Percentiles rank a stretch among this genome's conserved stretches.
These are phyloP conservation scores for Centropus bengalensis DNA, from an alignment of 2,113 vertebrate genomes.

Conservation along the genomic window DNA sequence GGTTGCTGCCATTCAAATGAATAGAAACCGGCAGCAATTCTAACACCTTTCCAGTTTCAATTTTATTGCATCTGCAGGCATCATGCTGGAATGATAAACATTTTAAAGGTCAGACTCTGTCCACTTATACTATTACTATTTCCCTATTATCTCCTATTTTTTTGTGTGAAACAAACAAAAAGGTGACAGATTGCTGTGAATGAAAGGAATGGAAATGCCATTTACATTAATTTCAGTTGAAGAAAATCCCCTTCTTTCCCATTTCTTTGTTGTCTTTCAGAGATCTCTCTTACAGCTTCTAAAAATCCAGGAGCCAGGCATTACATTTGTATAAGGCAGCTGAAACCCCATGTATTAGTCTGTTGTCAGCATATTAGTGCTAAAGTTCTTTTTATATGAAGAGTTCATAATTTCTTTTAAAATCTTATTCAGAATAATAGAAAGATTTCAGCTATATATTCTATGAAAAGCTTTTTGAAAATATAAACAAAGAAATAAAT, in stretches of 20 bases:
- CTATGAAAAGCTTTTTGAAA: constrained; percentile 9
- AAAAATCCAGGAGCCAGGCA: constrained; percentile 45
- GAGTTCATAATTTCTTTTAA: constrained; percentile 21
- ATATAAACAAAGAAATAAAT: not conserved
- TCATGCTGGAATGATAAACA: constrained; percentile 77
- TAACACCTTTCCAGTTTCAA: constrained; percentile 77
- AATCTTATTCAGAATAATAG: constrained; percentile 50
- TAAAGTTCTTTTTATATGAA: constrained; percentile 40
- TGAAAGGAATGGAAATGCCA: constrained; percentile 60
- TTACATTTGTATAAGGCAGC: constrained; percentile 37
- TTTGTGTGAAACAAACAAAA: constrained; percentile 62
- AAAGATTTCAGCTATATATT: constrained; percentile 5
- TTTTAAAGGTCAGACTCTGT: constrained; percentile 77
- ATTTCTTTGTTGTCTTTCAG: constrained; percentile 62
- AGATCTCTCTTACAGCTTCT: constrained; percentile 40
- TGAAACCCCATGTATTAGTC: not conserved
- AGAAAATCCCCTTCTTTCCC: constrained; percentile 4
- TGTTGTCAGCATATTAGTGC: not conserved
- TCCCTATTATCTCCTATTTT: constrained; percentile 72
- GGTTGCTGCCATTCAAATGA: constrained; percentile 78
- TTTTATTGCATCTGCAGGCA: constrained; percentile 77
- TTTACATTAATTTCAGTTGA: constrained; percentile 71
- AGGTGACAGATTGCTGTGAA: constrained; percentile 77
- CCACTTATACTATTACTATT: constrained; percentile 72
- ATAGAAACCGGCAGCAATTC: constrained; percentile 78